Evolutionary conservation across 1,140 invertebrate species (phyloP).

Genomic region (Platyscapa corneri): DNA sequence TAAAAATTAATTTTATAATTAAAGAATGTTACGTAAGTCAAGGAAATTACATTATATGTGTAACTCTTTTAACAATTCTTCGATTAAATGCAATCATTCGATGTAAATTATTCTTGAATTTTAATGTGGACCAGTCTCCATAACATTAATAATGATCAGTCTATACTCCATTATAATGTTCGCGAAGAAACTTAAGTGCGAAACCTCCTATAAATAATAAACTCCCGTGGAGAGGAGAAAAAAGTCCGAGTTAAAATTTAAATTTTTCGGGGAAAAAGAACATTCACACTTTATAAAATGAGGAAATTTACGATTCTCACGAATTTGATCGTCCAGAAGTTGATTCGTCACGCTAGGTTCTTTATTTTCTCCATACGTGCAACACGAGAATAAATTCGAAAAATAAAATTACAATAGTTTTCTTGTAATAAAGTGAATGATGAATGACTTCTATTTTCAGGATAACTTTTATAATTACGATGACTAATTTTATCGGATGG

Average conservation of each 20-base stretch:
- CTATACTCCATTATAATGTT: not conserved
- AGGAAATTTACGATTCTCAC: slow-evolving; percentile 31
- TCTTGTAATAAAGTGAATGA: slow-evolving; percentile 28
- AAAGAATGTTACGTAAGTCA: too few species aligned
- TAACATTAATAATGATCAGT: not conserved
- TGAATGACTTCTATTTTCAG: not conserved
- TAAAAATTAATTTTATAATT: not conserved
- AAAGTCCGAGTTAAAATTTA: slow-evolving; percentile 16
- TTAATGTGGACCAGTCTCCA: not conserved
- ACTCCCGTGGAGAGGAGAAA: not conserved
- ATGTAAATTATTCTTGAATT: not conserved
- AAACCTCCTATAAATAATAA: slow-evolving; percentile 39
- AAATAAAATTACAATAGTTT: slow-evolving; percentile 13
- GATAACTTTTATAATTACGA: too few species aligned
- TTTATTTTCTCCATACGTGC: too few species aligned
- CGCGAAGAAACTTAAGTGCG: not conserved
- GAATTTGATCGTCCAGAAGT: slow-evolving; percentile 1
- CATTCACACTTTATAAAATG: slow-evolving; percentile 52
- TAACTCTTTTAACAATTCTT: not conserved
- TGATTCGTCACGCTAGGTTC: not conserved
- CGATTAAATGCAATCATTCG: not conserved
- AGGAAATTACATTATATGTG: not conserved
- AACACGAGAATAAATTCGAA: not conserved
- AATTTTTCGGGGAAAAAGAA: slow-evolving; percentile 50
- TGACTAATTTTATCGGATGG: too few species aligned